These are phyloP conservation scores for Buathra laborator DNA, from an alignment of 2,888 invertebrate species.

Conservation along the genomic window DNA sequence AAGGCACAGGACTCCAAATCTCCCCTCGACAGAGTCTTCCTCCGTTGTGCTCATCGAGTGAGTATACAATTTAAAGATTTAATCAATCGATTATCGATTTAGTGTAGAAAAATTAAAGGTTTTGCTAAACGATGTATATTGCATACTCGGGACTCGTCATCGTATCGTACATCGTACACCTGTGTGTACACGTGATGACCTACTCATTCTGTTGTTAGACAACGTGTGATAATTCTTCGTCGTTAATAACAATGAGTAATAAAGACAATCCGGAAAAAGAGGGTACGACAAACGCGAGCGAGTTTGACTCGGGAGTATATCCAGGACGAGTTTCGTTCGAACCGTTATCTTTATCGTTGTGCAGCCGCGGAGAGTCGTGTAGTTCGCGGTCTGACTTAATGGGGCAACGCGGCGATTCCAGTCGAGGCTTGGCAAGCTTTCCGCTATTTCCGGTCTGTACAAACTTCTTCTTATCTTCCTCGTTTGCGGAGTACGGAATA, in stretches of 20 bases:
- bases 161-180: neutral
- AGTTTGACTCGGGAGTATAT: conserved; percentile 35
- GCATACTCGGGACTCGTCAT: neutral
- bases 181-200: neutral
- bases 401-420: conserved; percentile 48
- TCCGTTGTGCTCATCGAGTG: conserved; percentile 84
- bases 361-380: conserved; percentile 42
- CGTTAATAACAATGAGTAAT: conserved; percentile 47
- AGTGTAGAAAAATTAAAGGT: neutral
- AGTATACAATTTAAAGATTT: conserved; percentile 59
- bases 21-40: conserved; percentile 83
- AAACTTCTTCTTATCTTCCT: conserved; percentile 73
- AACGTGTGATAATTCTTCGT: conserved; percentile 39
- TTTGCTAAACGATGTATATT: neutral
- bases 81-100: neutral
- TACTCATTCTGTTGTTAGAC: conserved; percentile 46
- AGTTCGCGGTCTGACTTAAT: conserved; percentile 58
- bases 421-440: conserved; percentile 40
- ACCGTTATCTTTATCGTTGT: conserved; percentile 73
- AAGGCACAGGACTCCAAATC: conserved; percentile 85
- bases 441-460: conserved; percentile 73
- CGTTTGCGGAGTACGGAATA: conserved; percentile 62
- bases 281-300: conserved; percentile 19
- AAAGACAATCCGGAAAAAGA: conserved; percentile 51
- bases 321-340: conserved; percentile 57